Evolutionary conservation across 2,888 invertebrate species (phyloP).

Genomic region (Myathropa florea): DNA sequence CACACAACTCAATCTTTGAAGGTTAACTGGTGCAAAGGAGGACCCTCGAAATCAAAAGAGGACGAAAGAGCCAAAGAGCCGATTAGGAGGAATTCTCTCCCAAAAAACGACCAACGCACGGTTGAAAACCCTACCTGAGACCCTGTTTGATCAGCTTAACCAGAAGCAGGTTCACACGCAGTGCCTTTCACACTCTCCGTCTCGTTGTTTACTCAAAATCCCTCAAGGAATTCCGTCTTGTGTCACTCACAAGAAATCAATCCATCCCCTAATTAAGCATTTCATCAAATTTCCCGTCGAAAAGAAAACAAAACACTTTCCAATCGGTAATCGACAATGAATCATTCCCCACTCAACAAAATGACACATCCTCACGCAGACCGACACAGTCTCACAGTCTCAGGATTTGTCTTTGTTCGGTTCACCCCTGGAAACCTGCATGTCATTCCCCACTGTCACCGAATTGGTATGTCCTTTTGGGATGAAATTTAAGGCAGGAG

Average conservation of each 20-base stretch:
- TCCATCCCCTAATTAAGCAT: background rate
- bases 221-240: background rate
- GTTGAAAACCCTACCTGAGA: too few relatives aligned
- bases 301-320: background rate
- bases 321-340: conserved; percentile 20
- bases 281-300: background rate
- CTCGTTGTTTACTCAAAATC: background rate
- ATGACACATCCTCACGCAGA: conserved; percentile 14
- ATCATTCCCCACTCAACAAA: conserved; percentile 23
- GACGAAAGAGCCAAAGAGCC: too few relatives aligned
- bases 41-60: too few relatives aligned
- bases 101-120: too few relatives aligned
- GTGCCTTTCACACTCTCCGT: background rate
- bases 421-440: background rate
- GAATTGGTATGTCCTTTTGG: background rate
- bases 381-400: background rate
- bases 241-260: background rate
- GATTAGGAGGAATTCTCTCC: too few relatives aligned
- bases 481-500: conserved; percentile 29
- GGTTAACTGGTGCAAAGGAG: too few relatives aligned
- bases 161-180: background rate
- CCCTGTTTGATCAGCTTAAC: background rate
- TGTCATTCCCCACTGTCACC: background rate
- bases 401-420: background rate
- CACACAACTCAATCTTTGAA: too few relatives aligned